Conservation (phyloP, 2,797 vertebrate genomes). For the Phaenicophaeus curvirostris region DNA sequence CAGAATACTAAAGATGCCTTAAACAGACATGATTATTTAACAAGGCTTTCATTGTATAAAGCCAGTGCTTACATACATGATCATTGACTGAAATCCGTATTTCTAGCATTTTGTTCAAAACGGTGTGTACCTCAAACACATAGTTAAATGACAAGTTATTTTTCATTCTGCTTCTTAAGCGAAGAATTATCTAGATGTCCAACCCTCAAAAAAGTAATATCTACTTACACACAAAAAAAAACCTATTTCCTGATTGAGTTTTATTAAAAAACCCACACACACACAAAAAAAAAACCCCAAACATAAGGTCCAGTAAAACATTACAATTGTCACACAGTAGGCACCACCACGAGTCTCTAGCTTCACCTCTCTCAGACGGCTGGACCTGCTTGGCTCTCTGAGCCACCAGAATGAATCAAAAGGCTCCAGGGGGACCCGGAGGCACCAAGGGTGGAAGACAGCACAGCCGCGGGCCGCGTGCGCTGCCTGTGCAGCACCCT, state of each 20-base stretch:
- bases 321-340: neutral
- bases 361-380: neutral
- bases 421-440: neutral
- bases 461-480: fast-evolving
- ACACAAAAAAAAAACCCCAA: too few relatives aligned
- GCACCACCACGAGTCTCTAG: neutral
- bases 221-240: neutral
- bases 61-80: neutral
- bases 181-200: neutral
- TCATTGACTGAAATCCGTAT: neutral
- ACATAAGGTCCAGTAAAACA: neutral
- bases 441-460: too few relatives aligned
- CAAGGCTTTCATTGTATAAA: neutral
- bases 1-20: neutral
- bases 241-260: neutral
- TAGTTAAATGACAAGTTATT: neutral
- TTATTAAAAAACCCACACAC: neutral
- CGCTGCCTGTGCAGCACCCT: neutral
- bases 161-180: neutral
- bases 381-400: neutral
- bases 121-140: neutral
- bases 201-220: neutral
- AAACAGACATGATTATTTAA: neutral
- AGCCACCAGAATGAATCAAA: neutral
- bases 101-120: neutral